Percentiles rank a stretch among this genome's conserved stretches.
Evolutionary conservation across 2,888 invertebrate species (phyloP).

Genomic region (Phortica okadai): DNA sequence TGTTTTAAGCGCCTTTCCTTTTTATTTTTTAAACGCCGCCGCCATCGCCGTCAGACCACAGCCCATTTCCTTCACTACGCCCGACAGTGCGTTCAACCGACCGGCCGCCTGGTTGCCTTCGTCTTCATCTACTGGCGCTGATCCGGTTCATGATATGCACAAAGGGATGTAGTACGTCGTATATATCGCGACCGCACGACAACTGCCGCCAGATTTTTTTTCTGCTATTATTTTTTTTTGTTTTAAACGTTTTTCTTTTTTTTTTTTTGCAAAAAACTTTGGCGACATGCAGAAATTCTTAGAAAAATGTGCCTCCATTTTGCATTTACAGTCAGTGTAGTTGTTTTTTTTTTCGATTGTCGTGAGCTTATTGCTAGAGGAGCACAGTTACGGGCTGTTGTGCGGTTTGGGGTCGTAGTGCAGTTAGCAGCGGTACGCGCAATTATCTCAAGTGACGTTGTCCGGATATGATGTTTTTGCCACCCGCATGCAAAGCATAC

Average conservation of each 20-base stretch:
- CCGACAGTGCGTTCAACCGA: too few relatives aligned
- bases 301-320: slow-evolving; percentile 32
- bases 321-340: slow-evolving; percentile 49
- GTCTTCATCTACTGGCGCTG: slow-evolving; percentile 48
- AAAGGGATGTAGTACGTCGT: slow-evolving; percentile 50
- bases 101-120: slow-evolving; percentile 44
- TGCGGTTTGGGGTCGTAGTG: neutral
- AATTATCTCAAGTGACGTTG: slow-evolving; percentile 70
- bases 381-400: slow-evolving; percentile 15
- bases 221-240: neutral
- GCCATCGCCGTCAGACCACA: neutral
- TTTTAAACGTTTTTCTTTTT: slow-evolving; percentile 29
- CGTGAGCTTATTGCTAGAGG: slow-evolving; percentile 41
- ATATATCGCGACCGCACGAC: slow-evolving; percentile 48
- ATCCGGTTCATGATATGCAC: slow-evolving; percentile 68
- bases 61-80: neutral
- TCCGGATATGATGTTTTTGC: slow-evolving; percentile 65
- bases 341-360: slow-evolving; percentile 61
- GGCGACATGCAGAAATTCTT: slow-evolving; percentile 5
- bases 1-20: slow-evolving; percentile 33
- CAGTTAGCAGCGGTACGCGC: slow-evolving; percentile 57
- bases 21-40: neutral
- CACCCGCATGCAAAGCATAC: slow-evolving; percentile 20
- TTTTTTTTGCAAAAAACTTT: slow-evolving; percentile 21
- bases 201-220: slow-evolving; percentile 54